phyloP scores from a whole-genome alignment of 2,797 vertebrate genomes.

The Sternarchorhynchus goeldii region DNA sequence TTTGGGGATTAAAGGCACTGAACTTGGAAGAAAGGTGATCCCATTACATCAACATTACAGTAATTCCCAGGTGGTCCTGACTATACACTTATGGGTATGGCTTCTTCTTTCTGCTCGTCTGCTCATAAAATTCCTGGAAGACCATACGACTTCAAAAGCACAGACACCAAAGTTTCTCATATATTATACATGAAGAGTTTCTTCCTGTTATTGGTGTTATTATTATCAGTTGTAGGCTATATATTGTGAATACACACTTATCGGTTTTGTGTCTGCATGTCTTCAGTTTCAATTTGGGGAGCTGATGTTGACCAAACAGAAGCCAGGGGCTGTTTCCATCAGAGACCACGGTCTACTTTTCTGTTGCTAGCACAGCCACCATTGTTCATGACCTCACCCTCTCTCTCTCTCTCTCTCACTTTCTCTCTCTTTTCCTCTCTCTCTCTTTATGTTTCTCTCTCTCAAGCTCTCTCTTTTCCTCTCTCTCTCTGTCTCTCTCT shows the following conservation, averaged over 20 bases:
- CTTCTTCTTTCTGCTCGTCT: background rate
- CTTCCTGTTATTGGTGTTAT: too few species aligned
- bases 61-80: background rate
- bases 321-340: background rate
- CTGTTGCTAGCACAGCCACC: background rate
- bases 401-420: conserved; percentile 1
- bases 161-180: too few species aligned
- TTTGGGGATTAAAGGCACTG: background rate
- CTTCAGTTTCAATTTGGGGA: too few species aligned
- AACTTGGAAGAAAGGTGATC: conserved; percentile 13
- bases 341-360: background rate
- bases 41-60: background rate
- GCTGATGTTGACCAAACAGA: background rate
- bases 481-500: too few species aligned
- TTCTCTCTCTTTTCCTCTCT: background rate
- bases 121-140: background rate
- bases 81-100: background rate
- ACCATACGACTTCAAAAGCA: too few species aligned
- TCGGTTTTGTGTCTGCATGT: background rate
- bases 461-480: too few species aligned
- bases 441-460: background rate
- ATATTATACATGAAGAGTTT: too few species aligned
- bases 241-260: background rate
- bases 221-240: background rate
- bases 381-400: background rate